Evolutionary conservation across 2,888 invertebrate species (phyloP).

Genomic region (Hyalella azteca): DNA sequence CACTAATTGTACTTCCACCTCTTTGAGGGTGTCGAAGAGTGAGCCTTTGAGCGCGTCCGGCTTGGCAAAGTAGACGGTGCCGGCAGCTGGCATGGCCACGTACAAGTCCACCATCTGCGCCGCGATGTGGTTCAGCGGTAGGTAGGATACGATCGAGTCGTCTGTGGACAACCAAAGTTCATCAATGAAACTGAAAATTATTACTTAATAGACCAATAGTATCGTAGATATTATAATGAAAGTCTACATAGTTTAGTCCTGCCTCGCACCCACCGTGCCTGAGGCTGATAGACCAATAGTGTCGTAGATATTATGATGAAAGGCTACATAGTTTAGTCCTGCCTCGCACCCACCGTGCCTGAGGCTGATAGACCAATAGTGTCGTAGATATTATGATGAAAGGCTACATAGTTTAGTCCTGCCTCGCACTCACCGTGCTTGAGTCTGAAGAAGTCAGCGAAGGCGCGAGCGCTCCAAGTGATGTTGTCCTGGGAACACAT

Average conservation of each 20-base stretch:
- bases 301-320: too few species aligned
- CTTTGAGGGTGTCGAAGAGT: conserved; percentile 75
- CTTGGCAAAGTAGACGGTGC: conserved; percentile 82
- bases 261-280: not conserved
- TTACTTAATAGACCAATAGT: too few species aligned
- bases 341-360: not conserved
- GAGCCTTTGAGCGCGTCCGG: conserved; percentile 85
- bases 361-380: too few species aligned
- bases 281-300: too few species aligned
- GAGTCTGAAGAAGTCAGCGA: not conserved
- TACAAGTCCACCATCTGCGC: conserved; percentile 85
- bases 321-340: too few species aligned
- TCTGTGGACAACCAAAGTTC: too few species aligned
- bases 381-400: too few species aligned
- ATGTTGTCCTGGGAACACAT: conserved; percentile 92
- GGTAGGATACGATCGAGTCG: conserved; percentile 76
- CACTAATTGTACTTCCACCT: too few species aligned
- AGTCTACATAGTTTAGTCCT: too few species aligned
- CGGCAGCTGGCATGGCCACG: conserved; percentile 71
- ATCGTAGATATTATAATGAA: too few species aligned
- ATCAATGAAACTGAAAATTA: too few species aligned
- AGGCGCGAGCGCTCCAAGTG: conserved; percentile 70
- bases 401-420: too few species aligned
- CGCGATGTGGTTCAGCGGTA: conserved; percentile 89
- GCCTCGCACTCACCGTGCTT: not conserved